Evolutionary conservation across 1,140 invertebrate species (phyloP).

Genomic region (Aphelinus certus): DNA sequence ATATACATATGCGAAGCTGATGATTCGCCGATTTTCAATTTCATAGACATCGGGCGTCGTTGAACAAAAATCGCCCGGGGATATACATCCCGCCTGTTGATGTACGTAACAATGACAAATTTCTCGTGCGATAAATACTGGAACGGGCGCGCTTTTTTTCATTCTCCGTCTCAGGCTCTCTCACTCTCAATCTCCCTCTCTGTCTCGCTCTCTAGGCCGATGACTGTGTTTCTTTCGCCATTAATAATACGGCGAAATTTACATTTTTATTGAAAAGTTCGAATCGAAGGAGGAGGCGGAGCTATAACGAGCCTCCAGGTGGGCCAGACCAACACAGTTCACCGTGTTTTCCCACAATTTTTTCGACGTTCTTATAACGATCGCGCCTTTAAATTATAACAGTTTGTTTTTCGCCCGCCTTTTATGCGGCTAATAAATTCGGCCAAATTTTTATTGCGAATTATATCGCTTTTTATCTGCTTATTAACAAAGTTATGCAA

Average conservation of each 20-base stretch:
- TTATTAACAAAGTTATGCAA: constrained; percentile 20
- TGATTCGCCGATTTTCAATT: constrained; percentile 17
- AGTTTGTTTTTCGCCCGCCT: constrained; percentile 30
- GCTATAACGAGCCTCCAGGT: constrained; percentile 24
- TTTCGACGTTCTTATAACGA: constrained; percentile 1
- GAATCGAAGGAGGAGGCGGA: constrained; percentile 31
- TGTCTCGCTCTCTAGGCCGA: not conserved
- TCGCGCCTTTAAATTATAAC: constrained; percentile 30
- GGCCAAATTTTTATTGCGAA: constrained; percentile 15
- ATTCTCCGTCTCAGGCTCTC: not conserved
- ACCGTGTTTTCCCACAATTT: constrained; percentile 35
- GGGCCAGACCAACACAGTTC: constrained; percentile 21
- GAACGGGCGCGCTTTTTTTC: not conserved
- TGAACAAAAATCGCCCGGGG: constrained; percentile 3
- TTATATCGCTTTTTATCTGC: constrained; percentile 10
- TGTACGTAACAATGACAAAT: constrained; percentile 30
- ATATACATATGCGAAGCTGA: not conserved
- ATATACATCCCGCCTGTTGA: not conserved
- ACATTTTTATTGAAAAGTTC: constrained; percentile 42
- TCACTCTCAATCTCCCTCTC: no score
- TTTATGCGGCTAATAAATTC: constrained; percentile 29
- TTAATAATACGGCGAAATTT: constrained; percentile 38
- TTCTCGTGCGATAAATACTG: constrained; percentile 13
- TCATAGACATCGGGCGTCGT: constrained; percentile 18
- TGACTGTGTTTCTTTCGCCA: constrained; percentile 27